Evolutionary conservation across 2,888 invertebrate species (phyloP).

Genomic region (Cinara cedri): DNA sequence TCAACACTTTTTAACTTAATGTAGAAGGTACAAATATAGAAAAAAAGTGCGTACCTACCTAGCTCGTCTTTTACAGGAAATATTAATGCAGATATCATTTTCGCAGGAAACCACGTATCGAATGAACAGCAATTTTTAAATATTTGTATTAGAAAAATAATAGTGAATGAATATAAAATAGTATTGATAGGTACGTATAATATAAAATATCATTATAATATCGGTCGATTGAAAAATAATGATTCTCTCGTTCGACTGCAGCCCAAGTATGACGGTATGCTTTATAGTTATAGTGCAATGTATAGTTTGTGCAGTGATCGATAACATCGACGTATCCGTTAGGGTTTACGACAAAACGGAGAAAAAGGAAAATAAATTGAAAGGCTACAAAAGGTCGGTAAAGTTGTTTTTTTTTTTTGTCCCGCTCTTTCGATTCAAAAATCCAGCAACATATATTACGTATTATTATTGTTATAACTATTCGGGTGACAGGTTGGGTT

Average conservation of each 20-base stretch:
- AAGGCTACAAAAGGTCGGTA: constrained; percentile 48
- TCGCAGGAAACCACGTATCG: too few species aligned
- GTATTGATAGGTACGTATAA: too few species aligned
- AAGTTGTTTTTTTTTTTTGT: constrained; percentile 29
- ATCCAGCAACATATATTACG: constrained; percentile 37
- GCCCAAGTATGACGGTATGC: background rate
- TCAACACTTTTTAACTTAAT: too few species aligned
- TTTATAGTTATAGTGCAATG: background rate
- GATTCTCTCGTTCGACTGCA: background rate
- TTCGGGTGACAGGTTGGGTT: constrained; percentile 54
- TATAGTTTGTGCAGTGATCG: constrained; percentile 24
- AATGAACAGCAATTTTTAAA: too few species aligned
- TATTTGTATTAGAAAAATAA: too few species aligned
- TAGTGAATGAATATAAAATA: too few species aligned
- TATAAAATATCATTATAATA: too few species aligned
- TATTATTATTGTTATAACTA: constrained; percentile 56
- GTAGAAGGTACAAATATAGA: background rate
- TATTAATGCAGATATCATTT: too few species aligned
- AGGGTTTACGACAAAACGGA: constrained; percentile 38
- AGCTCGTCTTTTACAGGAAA: too few species aligned
- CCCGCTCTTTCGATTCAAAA: constrained; percentile 39
- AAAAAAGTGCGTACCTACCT: too few species aligned
- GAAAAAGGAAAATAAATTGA: constrained; percentile 44
- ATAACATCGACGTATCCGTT: constrained; percentile 46
- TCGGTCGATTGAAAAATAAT: constrained; percentile 4